These are phyloP conservation scores for Scelioninae gen. 1 DNA, from an alignment of 2,888 invertebrate genomes.

Conservation along the genomic window DNA sequence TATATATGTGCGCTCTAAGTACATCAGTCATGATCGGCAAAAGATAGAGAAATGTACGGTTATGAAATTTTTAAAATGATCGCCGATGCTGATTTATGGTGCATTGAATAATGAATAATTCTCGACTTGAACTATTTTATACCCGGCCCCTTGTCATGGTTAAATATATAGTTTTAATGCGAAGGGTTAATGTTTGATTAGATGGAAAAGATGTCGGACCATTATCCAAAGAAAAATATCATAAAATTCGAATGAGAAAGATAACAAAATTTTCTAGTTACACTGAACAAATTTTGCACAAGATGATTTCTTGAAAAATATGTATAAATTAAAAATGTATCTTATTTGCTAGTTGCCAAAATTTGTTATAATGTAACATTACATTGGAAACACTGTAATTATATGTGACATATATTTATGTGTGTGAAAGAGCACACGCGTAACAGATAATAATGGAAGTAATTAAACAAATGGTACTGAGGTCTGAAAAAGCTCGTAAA, in stretches of 20 bases:
- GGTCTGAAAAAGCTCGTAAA: too few relatives aligned
- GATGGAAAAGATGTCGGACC: background rate
- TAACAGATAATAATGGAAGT: too few relatives aligned
- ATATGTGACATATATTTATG: background rate
- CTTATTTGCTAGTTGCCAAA: too few relatives aligned
- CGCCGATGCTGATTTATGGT: constrained; percentile 27
- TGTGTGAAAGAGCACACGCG: background rate
- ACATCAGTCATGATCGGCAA: constrained; percentile 6
- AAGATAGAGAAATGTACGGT: constrained; percentile 10
- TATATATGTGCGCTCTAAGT: background rate
- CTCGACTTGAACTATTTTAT: constrained; percentile 17
- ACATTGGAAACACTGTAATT: too few relatives aligned
- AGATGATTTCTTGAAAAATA: too few relatives aligned
- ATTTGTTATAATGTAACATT: too few relatives aligned
- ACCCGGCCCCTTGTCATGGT: background rate
- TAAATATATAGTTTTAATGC: constrained; percentile 1
- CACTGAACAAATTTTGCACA: too few relatives aligned
- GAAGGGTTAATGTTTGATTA: background rate
- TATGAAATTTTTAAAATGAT: constrained; percentile 36
- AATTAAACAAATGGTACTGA: too few relatives aligned
- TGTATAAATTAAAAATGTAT: too few relatives aligned
- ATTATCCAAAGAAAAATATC: too few relatives aligned
- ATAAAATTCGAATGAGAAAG: too few relatives aligned
- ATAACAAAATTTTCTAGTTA: too few relatives aligned
- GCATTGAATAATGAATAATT: constrained; percentile 29